phyloP scores from a whole-genome alignment of 2,888 invertebrate species.

The Melanargia galathea region DNA sequence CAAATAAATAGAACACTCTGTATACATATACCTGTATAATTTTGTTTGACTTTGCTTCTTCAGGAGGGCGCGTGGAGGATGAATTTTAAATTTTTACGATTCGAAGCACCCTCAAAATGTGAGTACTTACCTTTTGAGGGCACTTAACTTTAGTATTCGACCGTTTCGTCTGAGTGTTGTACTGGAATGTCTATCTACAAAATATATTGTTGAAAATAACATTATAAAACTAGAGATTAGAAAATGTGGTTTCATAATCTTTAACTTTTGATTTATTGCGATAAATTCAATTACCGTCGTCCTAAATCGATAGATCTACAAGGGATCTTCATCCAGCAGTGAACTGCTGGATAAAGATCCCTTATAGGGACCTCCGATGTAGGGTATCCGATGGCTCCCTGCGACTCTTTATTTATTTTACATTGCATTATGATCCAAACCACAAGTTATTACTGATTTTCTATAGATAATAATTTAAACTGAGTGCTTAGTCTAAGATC shows the following conservation, averaged over 20 bases:
- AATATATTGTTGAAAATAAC: not conserved
- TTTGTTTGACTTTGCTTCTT: conserved; percentile 44
- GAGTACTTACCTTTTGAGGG: conserved; percentile 18
- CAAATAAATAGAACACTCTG: conserved; percentile 1
- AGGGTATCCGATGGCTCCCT: too few species aligned
- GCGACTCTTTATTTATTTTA: too few species aligned
- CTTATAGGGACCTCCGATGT: too few species aligned
- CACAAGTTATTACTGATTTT: too few species aligned
- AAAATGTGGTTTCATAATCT: not conserved
- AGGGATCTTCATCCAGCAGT: too few species aligned
- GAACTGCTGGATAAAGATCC: too few species aligned
- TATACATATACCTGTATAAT: conserved; percentile 33
- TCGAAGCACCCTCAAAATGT: conserved; percentile 6
- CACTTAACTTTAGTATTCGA: conserved; percentile 17
- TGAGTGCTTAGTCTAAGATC: too few species aligned
- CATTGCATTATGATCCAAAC: too few species aligned
- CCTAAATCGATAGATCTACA: too few species aligned
- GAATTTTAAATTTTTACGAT: conserved; percentile 24
- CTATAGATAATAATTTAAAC: too few species aligned
- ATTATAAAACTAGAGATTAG: not conserved
- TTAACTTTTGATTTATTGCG: too few species aligned
- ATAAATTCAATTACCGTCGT: too few species aligned
- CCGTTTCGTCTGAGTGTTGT: conserved; percentile 14
- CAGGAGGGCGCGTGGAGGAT: conserved; percentile 23
- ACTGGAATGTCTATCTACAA: conserved; percentile 12